Percentiles rank a stretch among this genome's conserved stretches.
Evolutionary conservation across 2,797 vertebrate species (phyloP).

Genomic region (Cetoscarus ocellatus): DNA sequence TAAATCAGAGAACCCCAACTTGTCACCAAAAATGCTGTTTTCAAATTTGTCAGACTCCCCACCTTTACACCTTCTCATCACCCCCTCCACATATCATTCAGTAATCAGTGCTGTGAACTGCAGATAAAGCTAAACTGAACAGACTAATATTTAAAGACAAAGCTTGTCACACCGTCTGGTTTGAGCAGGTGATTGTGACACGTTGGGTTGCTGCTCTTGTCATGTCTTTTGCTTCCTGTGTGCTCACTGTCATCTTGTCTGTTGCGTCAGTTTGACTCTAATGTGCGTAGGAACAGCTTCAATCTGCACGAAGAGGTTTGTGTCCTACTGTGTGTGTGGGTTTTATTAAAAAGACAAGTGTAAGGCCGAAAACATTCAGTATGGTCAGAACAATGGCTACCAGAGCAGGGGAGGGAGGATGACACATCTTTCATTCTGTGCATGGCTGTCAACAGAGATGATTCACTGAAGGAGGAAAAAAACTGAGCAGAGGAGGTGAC

Average conservation of each 20-base stretch:
- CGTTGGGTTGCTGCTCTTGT: constrained; percentile 9
- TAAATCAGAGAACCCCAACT: not conserved
- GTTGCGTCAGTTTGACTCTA: constrained; percentile 43
- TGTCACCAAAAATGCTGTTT: not conserved
- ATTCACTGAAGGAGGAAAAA: constrained; percentile 53
- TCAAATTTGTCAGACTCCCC: not conserved
- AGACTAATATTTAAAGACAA: not conserved
- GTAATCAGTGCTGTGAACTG: not conserved
- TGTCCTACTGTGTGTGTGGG: constrained; percentile 64
- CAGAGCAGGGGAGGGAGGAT: constrained; percentile 55
- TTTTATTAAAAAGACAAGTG: constrained; percentile 40
- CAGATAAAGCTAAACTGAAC: not conserved
- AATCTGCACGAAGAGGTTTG: constrained; percentile 26
- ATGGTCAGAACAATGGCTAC: constrained; percentile 57
- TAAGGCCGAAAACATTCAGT: constrained; percentile 21
- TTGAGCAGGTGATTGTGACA: constrained; percentile 48
- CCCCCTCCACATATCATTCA: not conserved
- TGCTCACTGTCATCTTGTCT: constrained; percentile 28
- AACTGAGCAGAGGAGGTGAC: constrained; percentile 71
- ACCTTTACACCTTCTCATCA: not conserved
- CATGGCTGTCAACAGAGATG: constrained; percentile 51
- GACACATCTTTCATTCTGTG: constrained; percentile 72
- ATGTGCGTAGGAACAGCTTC: constrained; percentile 39
- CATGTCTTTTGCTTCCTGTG: constrained; percentile 45
- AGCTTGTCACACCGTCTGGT: not conserved